Percentiles rank a stretch among this genome's conserved stretches.
phyloP scores from a whole-genome alignment of 2,888 invertebrate genomes.

The Parthenolecanium corni region DNA sequence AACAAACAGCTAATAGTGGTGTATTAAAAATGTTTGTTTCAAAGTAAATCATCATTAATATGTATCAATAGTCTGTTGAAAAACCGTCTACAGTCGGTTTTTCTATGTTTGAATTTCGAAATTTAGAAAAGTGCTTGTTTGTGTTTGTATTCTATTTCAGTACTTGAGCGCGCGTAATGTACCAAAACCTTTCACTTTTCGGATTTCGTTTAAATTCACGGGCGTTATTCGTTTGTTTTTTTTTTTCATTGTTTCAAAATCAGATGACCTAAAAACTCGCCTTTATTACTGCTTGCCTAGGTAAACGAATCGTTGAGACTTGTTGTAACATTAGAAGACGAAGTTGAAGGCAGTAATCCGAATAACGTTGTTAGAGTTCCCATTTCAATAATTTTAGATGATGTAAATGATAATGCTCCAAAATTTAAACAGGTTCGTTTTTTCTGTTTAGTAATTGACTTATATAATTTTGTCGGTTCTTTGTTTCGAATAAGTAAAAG shows the following conservation, averaged over 20 bases:
- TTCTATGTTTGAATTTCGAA: no score
- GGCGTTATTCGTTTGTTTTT: no score
- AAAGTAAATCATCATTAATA: no score
- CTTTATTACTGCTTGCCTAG: constrained; percentile 42
- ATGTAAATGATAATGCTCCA: constrained; percentile 81
- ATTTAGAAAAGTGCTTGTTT: no score
- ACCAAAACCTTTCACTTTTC: no score
- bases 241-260: not conserved
- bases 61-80: no score
- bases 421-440: constrained; percentile 1
- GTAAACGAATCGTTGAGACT: constrained; percentile 66
- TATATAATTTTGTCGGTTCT: not conserved
- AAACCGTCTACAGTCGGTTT: no score
- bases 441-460: not conserved
- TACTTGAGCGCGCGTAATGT: no score
- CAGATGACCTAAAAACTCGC: not conserved
- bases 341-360: constrained; percentile 44
- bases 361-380: constrained; percentile 63
- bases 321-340: constrained; percentile 68
- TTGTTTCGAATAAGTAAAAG: not conserved
- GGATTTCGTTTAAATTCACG: no score
- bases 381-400: constrained; percentile 69
- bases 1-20: no score
- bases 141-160: no score
- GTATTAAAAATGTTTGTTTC: no score